These are phyloP conservation scores for Dicaeum eximium DNA, from an alignment of 2,113 vertebrate genomes.

Conservation along the genomic window DNA sequence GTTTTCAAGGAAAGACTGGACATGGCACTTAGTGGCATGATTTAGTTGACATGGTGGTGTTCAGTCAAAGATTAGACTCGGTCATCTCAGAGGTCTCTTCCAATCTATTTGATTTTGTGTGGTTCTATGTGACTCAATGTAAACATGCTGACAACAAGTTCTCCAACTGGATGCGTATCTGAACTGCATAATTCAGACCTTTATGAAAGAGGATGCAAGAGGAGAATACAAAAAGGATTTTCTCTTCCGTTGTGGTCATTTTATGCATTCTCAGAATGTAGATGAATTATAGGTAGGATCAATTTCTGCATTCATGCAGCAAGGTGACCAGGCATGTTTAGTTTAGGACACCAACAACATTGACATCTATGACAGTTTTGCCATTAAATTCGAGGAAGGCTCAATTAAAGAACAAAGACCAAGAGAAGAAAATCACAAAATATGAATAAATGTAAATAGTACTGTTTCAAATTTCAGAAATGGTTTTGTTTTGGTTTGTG, in stretches of 20 bases:
- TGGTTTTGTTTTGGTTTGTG: fast-evolving
- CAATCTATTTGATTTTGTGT: background rate
- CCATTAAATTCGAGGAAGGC: background rate
- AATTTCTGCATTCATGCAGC: fast-evolving
- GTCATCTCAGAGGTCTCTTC: background rate
- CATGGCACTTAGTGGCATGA: background rate
- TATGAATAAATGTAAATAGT: background rate
- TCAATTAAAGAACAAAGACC: background rate
- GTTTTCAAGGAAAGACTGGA: background rate
- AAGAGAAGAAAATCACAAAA: background rate
- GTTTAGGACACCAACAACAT: background rate
- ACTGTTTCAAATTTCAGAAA: background rate
- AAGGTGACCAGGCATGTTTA: background rate
- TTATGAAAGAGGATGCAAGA: background rate
- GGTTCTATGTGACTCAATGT: background rate
- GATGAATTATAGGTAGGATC: background rate
- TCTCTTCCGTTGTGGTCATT: background rate
- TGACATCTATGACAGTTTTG: background rate
- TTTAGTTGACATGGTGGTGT: background rate
- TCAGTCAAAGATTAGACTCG: background rate
- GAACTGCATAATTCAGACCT: background rate
- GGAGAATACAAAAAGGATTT: background rate
- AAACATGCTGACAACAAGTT: background rate
- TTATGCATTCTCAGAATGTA: background rate
- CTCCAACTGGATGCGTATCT: background rate